phyloP scores from a whole-genome alignment of 2,113 vertebrate genomes.

The Marcusenius ussheri region DNA sequence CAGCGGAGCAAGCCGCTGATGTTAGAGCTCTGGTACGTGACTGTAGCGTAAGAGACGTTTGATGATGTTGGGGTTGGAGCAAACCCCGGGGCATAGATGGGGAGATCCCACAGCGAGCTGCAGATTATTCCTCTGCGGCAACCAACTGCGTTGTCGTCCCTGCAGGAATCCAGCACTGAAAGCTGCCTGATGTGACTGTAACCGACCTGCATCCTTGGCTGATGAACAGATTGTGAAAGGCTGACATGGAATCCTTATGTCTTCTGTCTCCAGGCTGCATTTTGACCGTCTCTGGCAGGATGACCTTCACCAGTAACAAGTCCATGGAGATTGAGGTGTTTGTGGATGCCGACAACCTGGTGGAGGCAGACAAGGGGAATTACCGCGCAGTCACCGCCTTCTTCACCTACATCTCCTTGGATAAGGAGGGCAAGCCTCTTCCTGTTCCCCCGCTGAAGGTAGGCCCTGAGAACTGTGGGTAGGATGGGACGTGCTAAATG shows the following conservation, averaged over 20 bases:
- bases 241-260: background rate
- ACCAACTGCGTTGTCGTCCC: background rate
- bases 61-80: background rate
- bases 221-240: background rate
- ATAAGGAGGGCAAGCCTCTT: constrained; percentile 72
- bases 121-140: background rate
- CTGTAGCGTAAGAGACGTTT: background rate
- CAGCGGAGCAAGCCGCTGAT: background rate
- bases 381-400: constrained; percentile 85
- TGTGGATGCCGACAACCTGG: constrained; percentile 74
- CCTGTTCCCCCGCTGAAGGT: constrained; percentile 81
- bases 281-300: constrained; percentile 82
- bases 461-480: background rate
- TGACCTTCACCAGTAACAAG: constrained; percentile 89
- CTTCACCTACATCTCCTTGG: constrained; percentile 90
- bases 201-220: background rate
- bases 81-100: background rate
- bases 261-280: constrained; percentile 64
- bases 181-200: background rate
- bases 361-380: constrained; percentile 60
- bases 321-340: constrained; percentile 97
- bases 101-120: background rate
- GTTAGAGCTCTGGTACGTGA: background rate
- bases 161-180: background rate
- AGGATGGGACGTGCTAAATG: background rate